These are phyloP conservation scores for Mythimna ferrago DNA, from an alignment of 2,888 invertebrate species.

Conservation along the genomic window DNA sequence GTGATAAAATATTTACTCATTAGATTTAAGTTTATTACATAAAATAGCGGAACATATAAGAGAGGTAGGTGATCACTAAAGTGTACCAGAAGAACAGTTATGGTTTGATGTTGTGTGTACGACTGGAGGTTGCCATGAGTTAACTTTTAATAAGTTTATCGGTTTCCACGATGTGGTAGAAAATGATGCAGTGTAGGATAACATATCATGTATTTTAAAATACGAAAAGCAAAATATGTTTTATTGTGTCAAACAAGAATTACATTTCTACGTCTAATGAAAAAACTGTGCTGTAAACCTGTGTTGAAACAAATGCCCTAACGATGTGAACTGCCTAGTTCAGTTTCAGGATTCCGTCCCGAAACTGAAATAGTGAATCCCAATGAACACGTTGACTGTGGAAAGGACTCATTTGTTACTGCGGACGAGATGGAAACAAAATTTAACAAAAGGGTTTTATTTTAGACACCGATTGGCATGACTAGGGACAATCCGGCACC, in stretches of 20 bases:
- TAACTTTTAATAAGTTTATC: neutral
- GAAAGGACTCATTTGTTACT: constrained; percentile 54
- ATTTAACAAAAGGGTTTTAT: constrained; percentile 23
- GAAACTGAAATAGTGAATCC: constrained; percentile 49
- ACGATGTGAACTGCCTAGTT: constrained; percentile 32
- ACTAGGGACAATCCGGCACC: constrained; percentile 35
- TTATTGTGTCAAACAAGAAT: neutral
- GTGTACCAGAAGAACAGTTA: neutral
- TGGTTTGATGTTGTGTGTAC: neutral
- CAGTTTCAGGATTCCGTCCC: constrained; percentile 45
- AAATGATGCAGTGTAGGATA: neutral
- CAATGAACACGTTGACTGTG: constrained; percentile 49
- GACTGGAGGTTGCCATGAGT: neutral
- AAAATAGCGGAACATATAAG: constrained; percentile 50
- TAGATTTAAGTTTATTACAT: constrained; percentile 28
- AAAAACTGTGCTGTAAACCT: neutral
- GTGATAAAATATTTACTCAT: constrained; percentile 8
- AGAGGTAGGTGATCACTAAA: constrained; percentile 34
- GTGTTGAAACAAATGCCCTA: constrained; percentile 2
- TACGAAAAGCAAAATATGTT: neutral
- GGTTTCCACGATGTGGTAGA: neutral
- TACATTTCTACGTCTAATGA: neutral
- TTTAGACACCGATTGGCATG: constrained; percentile 32
- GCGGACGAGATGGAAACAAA: constrained; percentile 35
- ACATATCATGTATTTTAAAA: neutral